Percentiles rank a stretch among this genome's conserved stretches.
These are phyloP conservation scores for Aphodius granarius DNA, from an alignment of 2,888 invertebrate genomes.

Conservation along the genomic window DNA sequence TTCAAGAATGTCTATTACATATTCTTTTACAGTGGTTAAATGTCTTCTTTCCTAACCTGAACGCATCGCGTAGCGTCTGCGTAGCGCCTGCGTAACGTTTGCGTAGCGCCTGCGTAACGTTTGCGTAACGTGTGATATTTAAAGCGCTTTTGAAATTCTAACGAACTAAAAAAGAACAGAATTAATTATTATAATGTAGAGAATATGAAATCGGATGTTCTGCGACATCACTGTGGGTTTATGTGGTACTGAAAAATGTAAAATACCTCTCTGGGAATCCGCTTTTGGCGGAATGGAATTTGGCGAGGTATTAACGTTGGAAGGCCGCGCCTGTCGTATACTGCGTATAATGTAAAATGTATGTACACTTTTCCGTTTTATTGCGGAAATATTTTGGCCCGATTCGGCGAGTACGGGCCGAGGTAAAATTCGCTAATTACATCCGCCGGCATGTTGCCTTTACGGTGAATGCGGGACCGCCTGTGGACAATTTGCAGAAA, in stretches of 20 bases:
- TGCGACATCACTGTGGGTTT: not conserved
- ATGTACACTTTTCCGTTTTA: not conserved
- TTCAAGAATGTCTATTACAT: conserved; percentile 1
- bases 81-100: too few species aligned
- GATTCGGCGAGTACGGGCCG: not conserved
- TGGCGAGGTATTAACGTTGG: not conserved
- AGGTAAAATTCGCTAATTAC: not conserved
- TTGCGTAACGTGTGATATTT: too few species aligned
- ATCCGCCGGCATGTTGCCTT: not conserved
- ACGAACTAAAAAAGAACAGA: not conserved
- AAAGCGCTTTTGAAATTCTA: too few species aligned
- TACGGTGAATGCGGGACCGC: not conserved
- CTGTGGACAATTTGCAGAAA: not conserved
- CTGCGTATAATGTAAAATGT: too few species aligned
- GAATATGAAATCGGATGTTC: not conserved
- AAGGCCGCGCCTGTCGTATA: too few species aligned
- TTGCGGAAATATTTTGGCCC: not conserved
- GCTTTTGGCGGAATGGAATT: not conserved
- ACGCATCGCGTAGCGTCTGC: too few species aligned
- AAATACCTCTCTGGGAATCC: not conserved
- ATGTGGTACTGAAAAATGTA: not conserved
- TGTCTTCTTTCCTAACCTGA: too few species aligned
- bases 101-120: too few species aligned
- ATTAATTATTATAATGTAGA: not conserved
- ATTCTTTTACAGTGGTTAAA: too few species aligned